phyloP scores from a whole-genome alignment of 2,797 vertebrate genomes.

The Nothura maculosa region DNA sequence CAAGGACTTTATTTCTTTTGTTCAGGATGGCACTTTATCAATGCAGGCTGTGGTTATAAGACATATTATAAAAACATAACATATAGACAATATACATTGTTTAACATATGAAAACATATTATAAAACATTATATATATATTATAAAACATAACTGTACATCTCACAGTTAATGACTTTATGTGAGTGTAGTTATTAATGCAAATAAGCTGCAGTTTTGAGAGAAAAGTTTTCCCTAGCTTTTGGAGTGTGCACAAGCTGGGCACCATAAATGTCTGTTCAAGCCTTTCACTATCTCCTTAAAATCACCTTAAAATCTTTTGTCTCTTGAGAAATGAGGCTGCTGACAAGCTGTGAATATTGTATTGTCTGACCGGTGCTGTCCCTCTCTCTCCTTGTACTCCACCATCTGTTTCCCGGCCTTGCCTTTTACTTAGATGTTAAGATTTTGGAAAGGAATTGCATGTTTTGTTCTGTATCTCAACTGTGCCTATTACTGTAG shows the following conservation, averaged over 20 bases:
- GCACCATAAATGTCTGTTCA: neutral
- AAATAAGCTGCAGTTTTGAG: neutral
- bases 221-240: neutral
- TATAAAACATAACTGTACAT: neutral
- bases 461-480: neutral
- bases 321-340: neutral
- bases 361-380: neutral
- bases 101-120: too few relatives aligned
- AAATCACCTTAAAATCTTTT: neutral
- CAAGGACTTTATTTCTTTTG: neutral
- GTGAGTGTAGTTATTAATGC: neutral
- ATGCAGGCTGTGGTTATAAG: neutral
- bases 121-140: too few relatives aligned
- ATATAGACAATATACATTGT: too few relatives aligned
- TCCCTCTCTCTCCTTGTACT: neutral
- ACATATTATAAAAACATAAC: neutral
- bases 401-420: neutral
- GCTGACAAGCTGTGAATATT: neutral
- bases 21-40: neutral
- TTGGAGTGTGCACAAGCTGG: neutral
- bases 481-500: neutral
- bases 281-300: neutral
- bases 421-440: neutral
- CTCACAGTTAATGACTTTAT: rapidly evolving
- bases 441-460: neutral